phyloP scores from a whole-genome alignment of 2,113 vertebrate genomes.

The Burhinus bistriatus region DNA sequence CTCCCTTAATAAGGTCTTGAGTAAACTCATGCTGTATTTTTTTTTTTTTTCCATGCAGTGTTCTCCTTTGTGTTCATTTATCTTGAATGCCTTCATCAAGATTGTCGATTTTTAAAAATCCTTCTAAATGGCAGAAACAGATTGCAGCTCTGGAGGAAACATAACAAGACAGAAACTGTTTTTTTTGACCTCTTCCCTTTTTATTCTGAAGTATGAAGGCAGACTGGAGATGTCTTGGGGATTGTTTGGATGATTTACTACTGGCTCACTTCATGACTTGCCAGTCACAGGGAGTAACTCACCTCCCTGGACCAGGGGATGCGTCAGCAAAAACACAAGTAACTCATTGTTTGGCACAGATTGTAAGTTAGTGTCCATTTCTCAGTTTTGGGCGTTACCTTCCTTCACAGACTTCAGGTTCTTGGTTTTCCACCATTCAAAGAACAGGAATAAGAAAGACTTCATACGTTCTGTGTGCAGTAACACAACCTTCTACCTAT shows the following conservation, averaged over 20 bases:
- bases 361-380: not conserved
- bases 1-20: not conserved
- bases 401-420: not conserved
- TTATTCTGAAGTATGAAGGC: not conserved
- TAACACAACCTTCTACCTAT: conserved; percentile 72
- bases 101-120: not conserved
- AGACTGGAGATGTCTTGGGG: not conserved
- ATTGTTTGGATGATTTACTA: not conserved
- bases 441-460: conserved; percentile 1
- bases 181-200: conserved; percentile 10
- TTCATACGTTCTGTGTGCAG: conserved; percentile 1
- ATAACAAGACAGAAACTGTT: not conserved
- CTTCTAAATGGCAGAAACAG: conserved; percentile 11
- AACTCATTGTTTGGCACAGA: not conserved
- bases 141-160: not conserved
- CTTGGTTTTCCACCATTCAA: not conserved
- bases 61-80: not conserved
- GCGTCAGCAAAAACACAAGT: not conserved
- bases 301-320: not conserved
- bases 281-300: not conserved
- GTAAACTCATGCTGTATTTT: not conserved
- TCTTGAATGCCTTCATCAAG: not conserved
- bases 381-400: not conserved
- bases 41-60: not conserved
- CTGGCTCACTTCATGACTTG: not conserved